These are phyloP conservation scores for Sarcophilus harrisii DNA, from an alignment of 2,797 vertebrate species.

Conservation along the genomic window DNA sequence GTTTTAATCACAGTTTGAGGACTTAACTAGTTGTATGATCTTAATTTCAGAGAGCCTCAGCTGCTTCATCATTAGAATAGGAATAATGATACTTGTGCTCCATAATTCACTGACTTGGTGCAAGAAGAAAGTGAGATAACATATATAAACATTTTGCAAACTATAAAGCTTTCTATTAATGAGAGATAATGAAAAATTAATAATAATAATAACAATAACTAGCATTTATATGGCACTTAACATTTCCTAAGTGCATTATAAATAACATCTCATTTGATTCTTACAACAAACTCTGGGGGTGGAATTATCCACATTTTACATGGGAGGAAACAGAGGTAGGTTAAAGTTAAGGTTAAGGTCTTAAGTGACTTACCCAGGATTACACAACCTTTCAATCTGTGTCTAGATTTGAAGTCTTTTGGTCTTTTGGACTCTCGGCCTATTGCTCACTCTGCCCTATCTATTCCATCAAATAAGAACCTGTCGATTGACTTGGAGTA, in stretches of 20 bases:
- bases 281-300: background rate
- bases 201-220: background rate
- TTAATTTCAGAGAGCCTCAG: background rate
- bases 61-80: background rate
- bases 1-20: background rate
- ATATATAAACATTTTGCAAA: conserved; percentile 3
- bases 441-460: no score
- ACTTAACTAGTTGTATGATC: background rate
- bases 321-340: background rate
- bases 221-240: background rate
- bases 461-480: background rate
- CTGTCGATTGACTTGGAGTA: background rate
- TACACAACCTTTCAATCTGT: background rate
- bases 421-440: background rate
- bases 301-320: background rate
- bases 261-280: background rate
- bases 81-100: background rate
- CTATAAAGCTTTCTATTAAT: background rate
- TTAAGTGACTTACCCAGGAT: background rate
- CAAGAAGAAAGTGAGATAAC: background rate
- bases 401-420: background rate
- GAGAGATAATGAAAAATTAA: background rate
- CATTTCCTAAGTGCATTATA: background rate
- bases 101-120: background rate
- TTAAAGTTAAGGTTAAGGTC: background rate